Percentiles rank a stretch among this genome's conserved stretches.
Evolutionary conservation across 2,113 vertebrate species (phyloP).

Genomic region (Narcine bancroftii): DNA sequence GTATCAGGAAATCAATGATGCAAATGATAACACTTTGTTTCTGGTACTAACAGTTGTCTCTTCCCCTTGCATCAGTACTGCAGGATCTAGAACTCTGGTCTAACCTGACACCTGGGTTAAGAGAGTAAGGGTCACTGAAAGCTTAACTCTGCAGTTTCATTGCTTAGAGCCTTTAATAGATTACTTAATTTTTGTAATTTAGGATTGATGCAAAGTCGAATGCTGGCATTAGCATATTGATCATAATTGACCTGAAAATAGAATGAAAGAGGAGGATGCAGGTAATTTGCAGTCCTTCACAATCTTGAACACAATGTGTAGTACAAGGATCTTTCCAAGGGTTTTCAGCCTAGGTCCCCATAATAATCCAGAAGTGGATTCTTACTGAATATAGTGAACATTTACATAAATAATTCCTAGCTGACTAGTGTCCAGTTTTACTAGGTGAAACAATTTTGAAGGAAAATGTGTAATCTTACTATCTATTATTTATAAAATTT

Average conservation of each 20-base stretch:
- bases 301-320: neutral
- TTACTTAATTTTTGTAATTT: neutral
- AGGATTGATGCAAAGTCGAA: neutral
- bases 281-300: neutral
- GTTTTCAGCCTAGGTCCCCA: neutral
- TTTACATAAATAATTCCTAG: neutral
- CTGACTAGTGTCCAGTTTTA: neutral
- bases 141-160: neutral
- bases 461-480: neutral
- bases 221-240: neutral
- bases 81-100: neutral
- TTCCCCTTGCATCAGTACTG: neutral
- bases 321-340: neutral
- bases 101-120: neutral
- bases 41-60: neutral
- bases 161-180: neutral
- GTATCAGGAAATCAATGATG: too few species aligned
- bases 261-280: neutral
- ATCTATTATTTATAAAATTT: neutral
- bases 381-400: neutral
- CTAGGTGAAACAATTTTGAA: neutral
- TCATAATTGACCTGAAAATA: neutral
- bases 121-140: neutral
- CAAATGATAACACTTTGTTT: neutral
- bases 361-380: neutral